These are phyloP conservation scores for Marasmarcha lunaedactyla DNA, from an alignment of 2,888 invertebrate species.

Conservation along the genomic window DNA sequence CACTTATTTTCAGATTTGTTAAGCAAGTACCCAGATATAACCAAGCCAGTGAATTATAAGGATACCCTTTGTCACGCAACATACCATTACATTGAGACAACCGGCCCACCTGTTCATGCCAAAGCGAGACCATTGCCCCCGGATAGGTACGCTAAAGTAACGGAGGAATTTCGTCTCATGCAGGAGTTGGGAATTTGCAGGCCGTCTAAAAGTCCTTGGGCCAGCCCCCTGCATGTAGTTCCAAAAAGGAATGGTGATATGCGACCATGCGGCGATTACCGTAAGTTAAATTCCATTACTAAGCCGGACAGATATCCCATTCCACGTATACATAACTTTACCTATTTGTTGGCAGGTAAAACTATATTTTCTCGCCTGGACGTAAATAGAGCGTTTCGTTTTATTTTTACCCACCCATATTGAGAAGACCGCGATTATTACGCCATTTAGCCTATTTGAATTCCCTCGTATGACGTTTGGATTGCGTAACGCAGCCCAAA, in stretches of 20 bases:
- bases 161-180: constrained; percentile 10
- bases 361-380: too few relatives aligned
- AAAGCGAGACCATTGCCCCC: constrained; percentile 7
- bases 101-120: neutral
- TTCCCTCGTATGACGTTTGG: constrained; percentile 15
- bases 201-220: constrained; percentile 2
- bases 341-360: too few relatives aligned
- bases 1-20: too few relatives aligned
- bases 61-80: too few relatives aligned
- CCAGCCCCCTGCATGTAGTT: too few relatives aligned
- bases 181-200: constrained; percentile 12
- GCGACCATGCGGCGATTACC: too few relatives aligned
- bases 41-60: too few relatives aligned
- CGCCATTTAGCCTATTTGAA: constrained; percentile 27
- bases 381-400: neutral
- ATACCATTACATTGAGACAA: too few relatives aligned
- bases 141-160: constrained; percentile 6
- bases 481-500: constrained; percentile 20
- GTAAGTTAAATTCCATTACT: too few relatives aligned
- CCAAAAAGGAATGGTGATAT: too few relatives aligned
- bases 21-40: too few relatives aligned
- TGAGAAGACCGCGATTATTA: constrained; percentile 11
- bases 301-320: constrained; percentile 9
- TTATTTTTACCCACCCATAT: constrained; percentile 15
- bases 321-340: constrained; percentile 2